Evolutionary conservation across 2,888 invertebrate genomes (phyloP).

Genomic region (Fragum fragum): DNA sequence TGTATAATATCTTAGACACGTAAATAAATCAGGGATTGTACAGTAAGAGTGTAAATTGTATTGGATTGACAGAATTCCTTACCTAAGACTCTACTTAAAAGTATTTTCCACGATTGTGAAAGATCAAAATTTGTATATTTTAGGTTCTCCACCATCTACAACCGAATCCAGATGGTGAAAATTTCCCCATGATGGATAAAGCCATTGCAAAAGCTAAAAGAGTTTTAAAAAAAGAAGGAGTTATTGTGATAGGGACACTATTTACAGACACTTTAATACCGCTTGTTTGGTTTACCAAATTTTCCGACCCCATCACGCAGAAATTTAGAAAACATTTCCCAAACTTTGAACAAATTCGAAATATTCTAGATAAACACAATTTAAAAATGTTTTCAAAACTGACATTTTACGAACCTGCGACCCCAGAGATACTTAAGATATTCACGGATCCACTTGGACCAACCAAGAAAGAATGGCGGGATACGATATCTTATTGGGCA

Average conservation of each 20-base stretch:
- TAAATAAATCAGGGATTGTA: too few species aligned
- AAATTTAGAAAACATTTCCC: constrained; percentile 8
- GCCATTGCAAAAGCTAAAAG: constrained; percentile 23
- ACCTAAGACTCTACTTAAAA: too few species aligned
- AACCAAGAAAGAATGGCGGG: constrained; percentile 30
- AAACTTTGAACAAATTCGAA: neutral
- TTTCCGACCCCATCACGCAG: neutral
- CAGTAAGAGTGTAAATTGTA: too few species aligned
- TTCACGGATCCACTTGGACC: constrained; percentile 21
- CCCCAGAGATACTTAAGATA: neutral
- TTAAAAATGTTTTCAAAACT: neutral
- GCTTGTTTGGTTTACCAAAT: neutral
- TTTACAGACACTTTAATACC: neutral
- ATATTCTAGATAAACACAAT: neutral
- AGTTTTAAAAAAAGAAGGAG: constrained; percentile 19
- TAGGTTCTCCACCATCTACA: constrained; percentile 43
- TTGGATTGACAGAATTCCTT: too few species aligned
- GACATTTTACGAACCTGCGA: neutral
- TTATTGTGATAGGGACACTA: constrained; percentile 23
- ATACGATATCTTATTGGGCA: constrained; percentile 26
- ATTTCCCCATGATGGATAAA: constrained; percentile 31
- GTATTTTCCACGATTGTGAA: too few species aligned
- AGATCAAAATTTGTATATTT: too few species aligned
- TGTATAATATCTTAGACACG: too few species aligned
- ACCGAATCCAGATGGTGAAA: constrained; percentile 15